Base-by-base conservation (phyloP, 2,888 invertebrate species). In the Microctonus hyperodae region DNA sequence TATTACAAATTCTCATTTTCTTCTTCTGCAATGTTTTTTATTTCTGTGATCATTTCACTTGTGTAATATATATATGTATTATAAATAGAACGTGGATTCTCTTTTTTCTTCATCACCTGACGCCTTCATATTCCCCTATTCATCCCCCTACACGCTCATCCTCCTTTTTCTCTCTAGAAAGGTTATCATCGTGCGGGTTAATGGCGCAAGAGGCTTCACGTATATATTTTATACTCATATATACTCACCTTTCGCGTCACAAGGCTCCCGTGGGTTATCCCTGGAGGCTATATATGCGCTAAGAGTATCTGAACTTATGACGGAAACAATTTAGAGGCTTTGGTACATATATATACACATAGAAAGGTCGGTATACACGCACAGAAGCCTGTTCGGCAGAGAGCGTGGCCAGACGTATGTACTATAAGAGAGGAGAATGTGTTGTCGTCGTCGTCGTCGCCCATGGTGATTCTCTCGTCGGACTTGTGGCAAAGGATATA, bases 321-420 rank as follows among this genome's bases (percentile, higher is more conserved):
- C 77, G 82, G 83, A 83, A 83, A 83, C 83, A 83, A 83, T 83
- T 83, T 83, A 83, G 81, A 78, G 80, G 83, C 80, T 83, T 83
- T 83, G 76, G 64, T 50, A 20, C 20, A 20, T 50, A 50, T 50
- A 48, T 48, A 2, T 48, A 22, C 48, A 23, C 51, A 6, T 37
- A 48, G 28, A n/a, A 7, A 28, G 44, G 44, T 60, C 11, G 44
- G 22, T 33, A 31, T 22, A n/a, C n/a, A 28, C 13, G 6, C 9
- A 59, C n/a, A 25, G 59, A 28, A 37, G 35, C 28, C 48, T 56
- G 31, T 10, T n/a, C 35, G 35, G n/a, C n/a, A n/a, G 31, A 40
- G 44, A 37, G 48, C 11, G 13, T 13, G 63, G 71, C 72, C 74
- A 73, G 75, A 76, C 76, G 68, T 72, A 71, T 71, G 68, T 67